A percentile compares a stretch with the other conserved stretches of the same genome.
phyloP scores from a whole-genome alignment of 1,140 invertebrate genomes.

The Lamellibrachia luymesi region DNA sequence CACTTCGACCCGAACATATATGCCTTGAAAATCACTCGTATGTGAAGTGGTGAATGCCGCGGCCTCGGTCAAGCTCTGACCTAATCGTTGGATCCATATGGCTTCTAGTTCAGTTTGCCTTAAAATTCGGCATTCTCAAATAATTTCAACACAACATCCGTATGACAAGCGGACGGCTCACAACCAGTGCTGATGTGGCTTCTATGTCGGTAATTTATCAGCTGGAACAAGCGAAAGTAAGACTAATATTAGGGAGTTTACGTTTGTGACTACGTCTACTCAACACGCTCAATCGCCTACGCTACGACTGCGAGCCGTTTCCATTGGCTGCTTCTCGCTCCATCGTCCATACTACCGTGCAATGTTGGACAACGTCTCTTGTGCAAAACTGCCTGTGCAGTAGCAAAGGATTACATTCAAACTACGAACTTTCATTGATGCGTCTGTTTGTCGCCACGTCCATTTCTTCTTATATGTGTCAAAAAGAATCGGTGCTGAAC shows the following conservation, averaged over 20 bases:
- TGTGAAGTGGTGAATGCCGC: not conserved
- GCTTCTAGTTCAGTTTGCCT: not conserved
- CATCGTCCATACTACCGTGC: not conserved
- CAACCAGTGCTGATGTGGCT: not conserved
- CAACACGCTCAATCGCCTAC: not conserved
- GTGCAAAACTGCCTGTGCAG: not conserved
- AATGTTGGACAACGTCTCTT: not conserved
- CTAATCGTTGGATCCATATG: not conserved
- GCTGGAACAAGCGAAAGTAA: not conserved
- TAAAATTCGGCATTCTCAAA: not conserved
- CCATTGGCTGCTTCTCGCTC: not conserved
- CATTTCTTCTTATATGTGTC: not conserved
- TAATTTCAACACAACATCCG: not conserved
- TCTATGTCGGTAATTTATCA: not conserved
- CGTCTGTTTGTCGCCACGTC: not conserved
- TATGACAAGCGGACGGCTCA: not conserved
- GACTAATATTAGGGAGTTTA: not conserved
- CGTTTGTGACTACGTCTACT: not conserved
- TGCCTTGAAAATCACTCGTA: not conserved
- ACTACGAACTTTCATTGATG: slow-evolving; percentile 5
- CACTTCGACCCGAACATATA: not conserved
- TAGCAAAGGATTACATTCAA: not conserved
- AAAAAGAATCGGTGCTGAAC: not conserved
- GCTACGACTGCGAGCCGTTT: not conserved
- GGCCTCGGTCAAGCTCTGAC: not conserved